Evolutionary conservation across 1,140 invertebrate species (phyloP), one percentile per base, ranked within the genome.

Genomic region (Heliconius hermathena): DNA sequence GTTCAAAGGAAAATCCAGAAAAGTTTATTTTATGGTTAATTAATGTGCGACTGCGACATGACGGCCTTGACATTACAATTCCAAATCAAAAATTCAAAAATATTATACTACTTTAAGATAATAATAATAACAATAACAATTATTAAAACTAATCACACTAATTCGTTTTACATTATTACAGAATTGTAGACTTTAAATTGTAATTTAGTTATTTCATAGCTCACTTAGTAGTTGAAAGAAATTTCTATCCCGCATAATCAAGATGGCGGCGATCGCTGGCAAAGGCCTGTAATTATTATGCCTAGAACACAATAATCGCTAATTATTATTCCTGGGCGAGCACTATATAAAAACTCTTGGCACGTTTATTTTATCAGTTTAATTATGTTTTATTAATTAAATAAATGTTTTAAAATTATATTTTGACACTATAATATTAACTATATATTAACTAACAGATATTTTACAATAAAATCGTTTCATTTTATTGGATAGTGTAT

Each of bases 241-340:
- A 60, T 60, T 3, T 60, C 22, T 60, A 22, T 60, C 54, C 54
- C n/a, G 20, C 54, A 3, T 22, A 60, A 60, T 60, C 54, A 60
- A 60, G n/a, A 60, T 60, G 54, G 54, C 54, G 54, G 54, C n/a
- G 54, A 22, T 9, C n/a, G 6, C n/a, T 3, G 54, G 54, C 54
- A 60, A 60, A 22, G n/a, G 9, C 8, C n/a, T 22, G 54, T 11
- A 60, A 60, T 60, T 60, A 26, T 60, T 60, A 60, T 60, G 54
- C 54, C 54, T 60, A 60, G n/a, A 60, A 60, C 54, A 60, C n/a
- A 60, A 26, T 60, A 60, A 60, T 60, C 54, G n/a, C 54, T 22
- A 9, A 60, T 60, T 22, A 60, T 60, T 60, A 60, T 60, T 60
- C 54, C n/a, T 60, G 8, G 8, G 9, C 3, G 54, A 9, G n/a